Evolutionary conservation across 92 coral and sea anemone species (phyloP), one percentile per base, ranked within the genome.

Genomic region (Epizoanthus scotinus): DNA sequence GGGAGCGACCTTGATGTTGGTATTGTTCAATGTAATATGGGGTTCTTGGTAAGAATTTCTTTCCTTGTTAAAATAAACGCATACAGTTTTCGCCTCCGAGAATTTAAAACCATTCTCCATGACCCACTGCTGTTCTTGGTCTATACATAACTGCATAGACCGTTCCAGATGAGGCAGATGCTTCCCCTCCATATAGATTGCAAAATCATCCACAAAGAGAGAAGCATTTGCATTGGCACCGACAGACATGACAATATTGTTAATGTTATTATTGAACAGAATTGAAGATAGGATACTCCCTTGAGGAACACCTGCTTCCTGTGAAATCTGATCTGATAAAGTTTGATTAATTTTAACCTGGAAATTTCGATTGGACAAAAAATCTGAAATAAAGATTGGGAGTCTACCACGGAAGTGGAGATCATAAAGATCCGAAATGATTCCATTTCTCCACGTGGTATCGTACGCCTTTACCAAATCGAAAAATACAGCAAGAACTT

Each of bases 361-460:
- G 56, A 29, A 71, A 1, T 71, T 71, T 18, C 78, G 78, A 56
- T 71, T 18, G 78, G 52, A 29, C 54, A 71, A 8, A 25, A 71
- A 71, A 31, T 31, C 36, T 31, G 36, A 31, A 31, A 31, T 31
- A 31, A 31, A 31, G 36, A 31, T 1, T 31, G 36, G 36, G 36
- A 31, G 36, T 31, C 36, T 31, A 31, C 4, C 36, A 31, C 36
- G 36, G 36, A 31, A 29, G 50, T 40, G 60, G 55, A 29, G 78
- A 29, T 71, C 53, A 71, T 29, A 25, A 19, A 71, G 78, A 29
- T 71, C 55, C 21, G 8, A 10, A 9, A 71, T 60, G 78, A 71
- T 71, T 3, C 78, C 78, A 71, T 71, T 60, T 71, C 78, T 71
- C 78, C 78, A 71, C 21, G 78, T 71, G 15, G 8, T 36, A 36